Percentiles rank a stretch among this genome's conserved stretches.
Conservation (phyloP, 2,888 invertebrate genomes). For the Sthenelais limicola region DNA sequence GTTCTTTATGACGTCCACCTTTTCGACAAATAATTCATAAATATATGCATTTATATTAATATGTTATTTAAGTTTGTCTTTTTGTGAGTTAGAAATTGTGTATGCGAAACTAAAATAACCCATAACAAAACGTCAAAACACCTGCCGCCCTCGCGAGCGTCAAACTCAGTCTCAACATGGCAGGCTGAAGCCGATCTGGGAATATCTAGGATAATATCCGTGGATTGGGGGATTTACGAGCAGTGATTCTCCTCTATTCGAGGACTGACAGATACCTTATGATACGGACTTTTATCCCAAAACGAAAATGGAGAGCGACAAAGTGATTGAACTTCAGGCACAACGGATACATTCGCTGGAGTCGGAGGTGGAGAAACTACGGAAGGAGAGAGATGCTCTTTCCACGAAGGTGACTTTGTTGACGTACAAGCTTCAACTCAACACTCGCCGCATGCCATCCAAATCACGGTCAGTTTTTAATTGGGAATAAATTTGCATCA, state of each 20-base stretch:
- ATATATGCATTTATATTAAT: too few species aligned
- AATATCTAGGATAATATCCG: too few species aligned
- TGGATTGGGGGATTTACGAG: constrained; percentile 26
- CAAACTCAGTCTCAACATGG: constrained; percentile 30
- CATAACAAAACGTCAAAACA: too few species aligned
- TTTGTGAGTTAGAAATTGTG: too few species aligned
- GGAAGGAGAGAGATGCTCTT: constrained; percentile 47
- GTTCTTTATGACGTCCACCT: too few species aligned
- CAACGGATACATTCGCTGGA: constrained; percentile 48
- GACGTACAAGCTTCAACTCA: constrained; percentile 49
- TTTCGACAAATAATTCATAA: too few species aligned
- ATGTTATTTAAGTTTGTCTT: too few species aligned
- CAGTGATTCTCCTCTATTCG: constrained; percentile 11
- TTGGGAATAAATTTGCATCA: background rate
- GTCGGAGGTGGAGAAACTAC: constrained; percentile 45
- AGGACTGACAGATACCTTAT: background rate
- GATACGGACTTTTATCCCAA: constrained; percentile 31
- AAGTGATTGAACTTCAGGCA: constrained; percentile 48
- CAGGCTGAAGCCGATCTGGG: too few species aligned
- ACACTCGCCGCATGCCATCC: constrained; percentile 9
- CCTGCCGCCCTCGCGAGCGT: constrained; percentile 25
- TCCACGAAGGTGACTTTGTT: constrained; percentile 49
- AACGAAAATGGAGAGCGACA: constrained; percentile 47
- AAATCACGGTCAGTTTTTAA: constrained; percentile 24
- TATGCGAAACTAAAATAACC: too few species aligned